Base-by-base conservation (phyloP, 2,113 vertebrate species). In the Smithornis capensis region DNA sequence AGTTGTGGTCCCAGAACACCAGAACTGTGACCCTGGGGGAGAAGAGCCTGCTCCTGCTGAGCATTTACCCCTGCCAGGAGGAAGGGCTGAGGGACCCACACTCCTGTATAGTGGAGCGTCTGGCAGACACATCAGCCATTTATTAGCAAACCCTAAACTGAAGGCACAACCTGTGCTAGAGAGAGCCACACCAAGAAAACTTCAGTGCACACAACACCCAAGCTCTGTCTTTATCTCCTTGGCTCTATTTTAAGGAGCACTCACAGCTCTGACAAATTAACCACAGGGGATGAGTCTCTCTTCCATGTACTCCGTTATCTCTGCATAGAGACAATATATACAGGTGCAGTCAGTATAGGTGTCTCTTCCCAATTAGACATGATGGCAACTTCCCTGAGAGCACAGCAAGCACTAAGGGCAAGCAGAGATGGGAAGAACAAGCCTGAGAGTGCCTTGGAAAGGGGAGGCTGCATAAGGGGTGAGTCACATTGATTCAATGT, bases 181-280 rank as follows among this genome's bases (percentile, higher is more conserved):
- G n/a, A 79, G 31, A 90, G 21, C 24, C 15, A 33, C 27, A 37
- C 19, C 17, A n/a, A 59, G 49, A 68, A 37, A 71, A 44, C n/a
- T 18, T 56, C 10, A 24, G 27, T 14, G n/a, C 23, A 25, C 1
- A 2, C 23, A 29, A 35, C 17, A 11, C 14, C 10, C 44, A 11
- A 64, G 27, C 33, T 77, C 47, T 42, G 23, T 37, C 47, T 84
- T 23, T 28, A 27, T 38, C 27, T 78, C 52, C 42, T 50, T 63
- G 38, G 28, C n/a, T 70, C 29, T 70, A 0, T 91, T 94, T 87
- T 71, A 89, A 82, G 65, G 40, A 89, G 7, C 15, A 21, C 38
- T 85, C 78, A 63, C 38, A 85, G 53, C 62, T 59, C 42, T 47
- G 69, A 45, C 44, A 91, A 89, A 89, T 89, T 64, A 94, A 92